Evolutionary conservation across 2,113 vertebrate genomes (phyloP).

Genomic region (Pantherophis guttatus): DNA sequence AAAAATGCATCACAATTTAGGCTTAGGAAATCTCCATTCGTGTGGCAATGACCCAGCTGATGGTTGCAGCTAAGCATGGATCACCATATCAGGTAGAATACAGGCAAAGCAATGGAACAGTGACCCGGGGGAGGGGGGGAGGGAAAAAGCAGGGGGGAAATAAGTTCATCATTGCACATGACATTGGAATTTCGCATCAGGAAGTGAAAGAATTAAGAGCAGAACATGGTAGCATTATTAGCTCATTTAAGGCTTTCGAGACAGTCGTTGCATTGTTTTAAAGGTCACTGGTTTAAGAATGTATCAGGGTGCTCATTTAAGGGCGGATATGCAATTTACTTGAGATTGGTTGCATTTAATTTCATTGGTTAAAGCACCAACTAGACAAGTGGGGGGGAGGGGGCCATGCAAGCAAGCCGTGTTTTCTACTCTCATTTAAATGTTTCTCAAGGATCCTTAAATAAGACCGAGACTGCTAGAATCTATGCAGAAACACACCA

Average conservation of each 20-base stretch:
- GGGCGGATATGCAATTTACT: slow-evolving; percentile 39
- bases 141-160: not conserved
- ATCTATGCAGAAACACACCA: not conserved
- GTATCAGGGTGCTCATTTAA: slow-evolving; percentile 45
- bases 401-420: slow-evolving; percentile 2
- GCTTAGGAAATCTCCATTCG: slow-evolving; percentile 38
- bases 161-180: slow-evolving; percentile 10
- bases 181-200: slow-evolving; percentile 3
- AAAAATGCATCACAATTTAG: not conserved
- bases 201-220: slow-evolving; percentile 25
- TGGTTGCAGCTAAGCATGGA: slow-evolving; percentile 25
- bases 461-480: slow-evolving; percentile 5
- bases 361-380: slow-evolving; percentile 48
- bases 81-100: slow-evolving; percentile 18
- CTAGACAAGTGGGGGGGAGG: slow-evolving; percentile 2
- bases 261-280: slow-evolving; percentile 30
- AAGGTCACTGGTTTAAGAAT: slow-evolving; percentile 43
- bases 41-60: slow-evolving; percentile 37
- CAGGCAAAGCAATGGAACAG: slow-evolving; percentile 9
- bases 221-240: slow-evolving; percentile 38
- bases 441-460: slow-evolving; percentile 21
- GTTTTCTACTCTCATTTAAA: slow-evolving; percentile 45
- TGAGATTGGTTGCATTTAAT: slow-evolving; percentile 31
- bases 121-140: not conserved
- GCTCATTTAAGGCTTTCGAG: slow-evolving; percentile 47